Evolutionary conservation across 2,113 vertebrate genomes (phyloP), one percentile per base, ranked within the genome.

Genomic region (Cercopithecus mona): DNA sequence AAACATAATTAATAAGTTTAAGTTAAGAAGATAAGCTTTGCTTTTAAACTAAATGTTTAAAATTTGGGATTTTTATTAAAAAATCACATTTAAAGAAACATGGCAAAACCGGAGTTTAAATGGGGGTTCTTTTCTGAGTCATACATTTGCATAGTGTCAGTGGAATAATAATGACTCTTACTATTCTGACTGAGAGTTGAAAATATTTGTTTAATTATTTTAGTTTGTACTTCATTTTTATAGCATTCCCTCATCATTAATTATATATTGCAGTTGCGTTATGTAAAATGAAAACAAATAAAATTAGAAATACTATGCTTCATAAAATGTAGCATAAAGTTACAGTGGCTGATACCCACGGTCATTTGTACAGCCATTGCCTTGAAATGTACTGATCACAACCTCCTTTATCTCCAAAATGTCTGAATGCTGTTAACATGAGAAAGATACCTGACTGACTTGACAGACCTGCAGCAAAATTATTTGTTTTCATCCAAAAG

Each of bases 131-230:
- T 93, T 23, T 92, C 38, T 73, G 43, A 92, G 12, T 88, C 25
- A 32, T 1, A 86, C 4, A 88, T 92, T 81, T 94, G 92, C 50
- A 80, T 23, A 55, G 5, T 50, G 13, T 70, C 89, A 68, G 9
- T 79, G 23, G 64, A 89, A 85, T 84, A 96, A 90, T 75, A 92
- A 94, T 9, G 9, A 84, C 6, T 82, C 6, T 25, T 61, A 55
- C 76, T 68, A 87, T 6, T 84, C 11, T 55, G 45, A 94, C n/a
- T n/a, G 43, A 90, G 84, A 95, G 50, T 82, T 96, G 50, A 96
- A 97, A 98, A 91, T 93, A 14, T 57, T 73, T 90, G 86, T 76
- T 97, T 94, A 97, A 97, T 95, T 96, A 96, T 84, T 96, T 98
- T 90, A 50, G 57, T 85, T 96, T 97, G 90, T 59, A 75, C 57